These are phyloP conservation scores for Epistrophe grossulariae DNA, from an alignment of 2,888 invertebrate genomes.

Conservation along the genomic window DNA sequence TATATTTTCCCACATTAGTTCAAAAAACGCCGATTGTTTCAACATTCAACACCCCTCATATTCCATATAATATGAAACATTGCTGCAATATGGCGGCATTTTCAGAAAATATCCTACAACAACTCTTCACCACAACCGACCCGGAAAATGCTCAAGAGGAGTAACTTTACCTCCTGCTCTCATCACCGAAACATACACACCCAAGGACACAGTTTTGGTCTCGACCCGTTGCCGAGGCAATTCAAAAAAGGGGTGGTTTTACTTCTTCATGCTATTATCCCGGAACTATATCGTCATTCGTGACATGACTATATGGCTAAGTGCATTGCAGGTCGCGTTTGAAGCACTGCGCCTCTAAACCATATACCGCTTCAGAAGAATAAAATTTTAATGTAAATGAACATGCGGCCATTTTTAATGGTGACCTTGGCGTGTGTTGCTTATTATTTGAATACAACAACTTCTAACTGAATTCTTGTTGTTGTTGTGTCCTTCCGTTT, in stretches of 20 bases:
- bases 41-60: slow-evolving; percentile 23
- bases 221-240: slow-evolving; percentile 57
- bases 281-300: slow-evolving; percentile 28
- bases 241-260: not conserved
- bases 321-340: slow-evolving; percentile 48
- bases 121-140: slow-evolving; percentile 11
- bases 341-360: slow-evolving; percentile 12
- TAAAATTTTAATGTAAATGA: slow-evolving; percentile 55
- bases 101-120: not conserved
- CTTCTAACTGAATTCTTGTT: not conserved
- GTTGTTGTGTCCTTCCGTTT: slow-evolving; percentile 60
- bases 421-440: slow-evolving; percentile 70
- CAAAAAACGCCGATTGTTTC: slow-evolving; percentile 41
- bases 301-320: slow-evolving; percentile 2
- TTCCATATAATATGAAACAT: not conserved
- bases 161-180: slow-evolving; percentile 10
- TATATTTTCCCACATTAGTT: slow-evolving; percentile 49
- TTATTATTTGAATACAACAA: slow-evolving; percentile 39
- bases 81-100: slow-evolving; percentile 15
- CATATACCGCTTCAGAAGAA: not conserved
- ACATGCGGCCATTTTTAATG: slow-evolving; percentile 66
- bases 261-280: slow-evolving; percentile 4
- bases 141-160: not conserved
- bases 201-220: slow-evolving; percentile 68
- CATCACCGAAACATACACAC: not conserved